Evolutionary conservation across 2,797 vertebrate species (phyloP).

Genomic region (Calcarius lapponicus): DNA sequence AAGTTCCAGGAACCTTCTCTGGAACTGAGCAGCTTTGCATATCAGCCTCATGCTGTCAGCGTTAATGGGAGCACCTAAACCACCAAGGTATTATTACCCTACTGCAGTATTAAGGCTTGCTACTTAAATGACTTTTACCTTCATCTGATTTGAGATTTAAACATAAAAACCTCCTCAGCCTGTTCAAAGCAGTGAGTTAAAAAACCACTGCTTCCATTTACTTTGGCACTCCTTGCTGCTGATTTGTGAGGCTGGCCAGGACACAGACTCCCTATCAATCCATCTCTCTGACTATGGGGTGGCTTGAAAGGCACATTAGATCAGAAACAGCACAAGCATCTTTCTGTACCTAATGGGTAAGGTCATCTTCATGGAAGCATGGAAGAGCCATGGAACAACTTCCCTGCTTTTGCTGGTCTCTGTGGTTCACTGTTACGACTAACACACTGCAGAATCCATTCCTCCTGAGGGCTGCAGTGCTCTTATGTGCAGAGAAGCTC

Average conservation of each 20-base stretch:
- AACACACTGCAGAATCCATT: background rate
- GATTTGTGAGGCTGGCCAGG: background rate
- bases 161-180: background rate
- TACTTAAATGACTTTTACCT: background rate
- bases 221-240: background rate
- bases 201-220: background rate
- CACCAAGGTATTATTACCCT: background rate
- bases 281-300: background rate
- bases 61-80: background rate
- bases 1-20: background rate
- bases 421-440: background rate
- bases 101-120: background rate
- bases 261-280: background rate
- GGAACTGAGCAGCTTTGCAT: conserved; percentile 5
- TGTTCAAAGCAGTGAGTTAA: background rate
- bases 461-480: background rate
- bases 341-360: background rate
- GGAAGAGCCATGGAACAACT: background rate
- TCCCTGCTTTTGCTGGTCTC: background rate
- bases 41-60: background rate
- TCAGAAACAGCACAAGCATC: background rate
- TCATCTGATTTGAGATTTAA: background rate
- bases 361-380: background rate
- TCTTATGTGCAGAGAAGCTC: background rate
- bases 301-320: background rate